Conservation (phyloP, 92 coral and sea anemone species). For the Actinostola sp. region DNA sequence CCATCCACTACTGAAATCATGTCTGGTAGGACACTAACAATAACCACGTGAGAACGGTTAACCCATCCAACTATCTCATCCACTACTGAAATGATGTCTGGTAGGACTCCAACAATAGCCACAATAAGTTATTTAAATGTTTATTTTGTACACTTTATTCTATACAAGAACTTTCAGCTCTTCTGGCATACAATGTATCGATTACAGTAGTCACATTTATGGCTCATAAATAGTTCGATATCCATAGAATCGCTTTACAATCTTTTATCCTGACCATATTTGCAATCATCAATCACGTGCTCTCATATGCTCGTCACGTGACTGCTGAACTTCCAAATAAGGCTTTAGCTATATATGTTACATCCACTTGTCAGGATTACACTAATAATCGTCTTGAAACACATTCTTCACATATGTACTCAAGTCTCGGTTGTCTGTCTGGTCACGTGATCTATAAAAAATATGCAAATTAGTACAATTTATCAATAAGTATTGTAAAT, state of each 20-base stretch:
- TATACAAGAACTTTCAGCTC: background rate
- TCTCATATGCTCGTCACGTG: background rate
- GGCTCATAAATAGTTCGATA: background rate
- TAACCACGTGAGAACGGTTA: no score
- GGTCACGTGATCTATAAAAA: conserved; percentile 1
- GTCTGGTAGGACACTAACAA: no score
- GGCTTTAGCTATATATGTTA: background rate
- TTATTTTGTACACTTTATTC: no score
- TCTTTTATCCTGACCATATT: conserved; percentile 5
- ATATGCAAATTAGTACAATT: background rate
- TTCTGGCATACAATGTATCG: background rate
- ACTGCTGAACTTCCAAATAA: background rate
- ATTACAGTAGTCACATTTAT: background rate
- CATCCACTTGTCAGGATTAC: background rate
- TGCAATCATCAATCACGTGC: conserved; percentile 13
- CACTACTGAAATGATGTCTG: no score
- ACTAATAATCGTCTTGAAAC: background rate
- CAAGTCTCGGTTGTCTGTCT: background rate
- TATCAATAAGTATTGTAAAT: no score
- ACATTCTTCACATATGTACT: background rate
- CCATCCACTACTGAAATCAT: no score
- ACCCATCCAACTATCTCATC: no score
- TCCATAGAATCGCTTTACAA: background rate
- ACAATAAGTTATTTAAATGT: no score
- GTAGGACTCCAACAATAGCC: no score